Evolutionary conservation across 2,888 invertebrate genomes (phyloP), one percentile per base, ranked within the genome.

Genomic region (Operophtera brumata): DNA sequence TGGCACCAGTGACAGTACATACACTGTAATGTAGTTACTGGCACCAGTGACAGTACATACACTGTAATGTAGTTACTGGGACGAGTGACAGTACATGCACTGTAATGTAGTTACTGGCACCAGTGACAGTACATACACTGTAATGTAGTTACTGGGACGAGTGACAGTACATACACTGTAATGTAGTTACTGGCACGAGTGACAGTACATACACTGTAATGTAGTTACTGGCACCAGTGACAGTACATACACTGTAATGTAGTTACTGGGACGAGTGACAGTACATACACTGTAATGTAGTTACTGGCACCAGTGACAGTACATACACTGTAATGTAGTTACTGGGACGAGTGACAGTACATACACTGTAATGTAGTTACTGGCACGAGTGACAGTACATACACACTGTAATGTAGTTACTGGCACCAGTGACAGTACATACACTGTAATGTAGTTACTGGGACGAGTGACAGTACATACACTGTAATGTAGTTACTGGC

Each of bases 251-350:
- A 20, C 20, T 20, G 20, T 20, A 20, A 3, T 20, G 4, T 58
- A 54, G 36, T 45, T 32, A 48, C 44, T 48, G 36, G 52, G 45
- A 40, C 4, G n/a, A n/a, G n/a, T n/a, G n/a, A n/a, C n/a, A 71
- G 66, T 20, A 20, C 20, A 20, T 20, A 20, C 20, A 20, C 20
- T 20, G 20, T 20, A 20, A 3, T 20, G 4, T 58, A 54, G 36
- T 45, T 32, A 48, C 44, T 48, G 36, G 52, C 48, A 40, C 4
- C n/a, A n/a, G n/a, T n/a, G n/a, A n/a, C n/a, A 71, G 66, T 20
- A 20, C 20, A 20, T 20, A 20, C 20, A 20, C 20, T 20, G 20
- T 20, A 20, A 3, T 20, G 4, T 58, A 54, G 36, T 45, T 32
- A 48, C 44, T 48, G 36, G 52, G 45, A 40, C 4, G n/a, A n/a